These are phyloP conservation scores for Craniophora ligustri DNA, from an alignment of 2,888 invertebrate species.

Conservation along the genomic window DNA sequence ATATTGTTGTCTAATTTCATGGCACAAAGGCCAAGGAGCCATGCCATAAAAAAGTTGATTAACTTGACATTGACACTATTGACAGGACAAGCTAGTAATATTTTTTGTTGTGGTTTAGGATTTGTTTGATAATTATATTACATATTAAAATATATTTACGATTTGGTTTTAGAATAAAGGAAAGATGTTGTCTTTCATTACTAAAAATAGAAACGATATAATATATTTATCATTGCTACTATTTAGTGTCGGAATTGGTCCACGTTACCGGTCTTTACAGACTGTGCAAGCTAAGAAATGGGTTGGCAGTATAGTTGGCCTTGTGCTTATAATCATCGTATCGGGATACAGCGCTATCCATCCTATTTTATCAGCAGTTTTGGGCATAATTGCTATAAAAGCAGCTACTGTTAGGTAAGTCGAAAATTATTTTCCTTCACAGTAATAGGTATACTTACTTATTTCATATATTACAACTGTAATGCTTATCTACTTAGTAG, in stretches of 20 bases:
- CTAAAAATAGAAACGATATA: slow-evolving; percentile 92
- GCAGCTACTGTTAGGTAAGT: slow-evolving; percentile 75
- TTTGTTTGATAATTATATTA: no score
- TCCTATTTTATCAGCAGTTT: slow-evolving; percentile 74
- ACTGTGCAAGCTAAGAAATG: slow-evolving; percentile 83
- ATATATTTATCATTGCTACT: slow-evolving; percentile 91
- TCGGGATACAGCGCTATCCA: slow-evolving; percentile 79
- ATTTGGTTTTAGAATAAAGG: neutral
- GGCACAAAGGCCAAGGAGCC: no score
- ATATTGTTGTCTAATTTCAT: no score
- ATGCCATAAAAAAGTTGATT: no score
- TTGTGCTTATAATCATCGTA: slow-evolving; percentile 75
- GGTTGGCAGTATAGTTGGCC: slow-evolving; percentile 83
- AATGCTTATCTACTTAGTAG: no score
- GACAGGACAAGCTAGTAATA: no score
- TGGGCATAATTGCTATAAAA: slow-evolving; percentile 80
- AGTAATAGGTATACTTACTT: no score
- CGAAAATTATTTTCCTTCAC: neutral
- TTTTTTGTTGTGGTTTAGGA: no score
- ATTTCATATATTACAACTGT: no score
- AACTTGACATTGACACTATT: no score
- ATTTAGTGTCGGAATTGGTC: slow-evolving; percentile 91
- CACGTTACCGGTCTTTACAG: slow-evolving; percentile 88
- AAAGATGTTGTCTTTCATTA: slow-evolving; percentile 74
- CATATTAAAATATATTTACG: no score